Evolutionary conservation across 2,113 vertebrate genomes (phyloP), one percentile per base, ranked within the genome.

Genomic region (Talpa occidentalis): DNA sequence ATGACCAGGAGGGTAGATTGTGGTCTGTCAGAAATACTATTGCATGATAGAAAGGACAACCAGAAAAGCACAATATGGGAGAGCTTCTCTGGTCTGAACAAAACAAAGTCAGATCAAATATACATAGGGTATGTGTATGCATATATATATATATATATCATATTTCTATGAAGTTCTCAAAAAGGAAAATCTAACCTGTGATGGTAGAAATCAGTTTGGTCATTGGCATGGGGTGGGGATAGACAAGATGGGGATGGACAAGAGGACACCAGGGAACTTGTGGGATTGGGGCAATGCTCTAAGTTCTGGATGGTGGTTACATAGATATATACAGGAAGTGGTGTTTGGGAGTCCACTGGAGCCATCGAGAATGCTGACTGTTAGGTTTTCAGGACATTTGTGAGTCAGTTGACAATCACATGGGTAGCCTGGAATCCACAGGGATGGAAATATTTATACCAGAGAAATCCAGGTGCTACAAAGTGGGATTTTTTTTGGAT

Each of bases 261-360:
- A 49, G 42, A 35, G 17, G 24, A 21, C 79, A 22, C 10, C 24
- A 44, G 32, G 49, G 22, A 78, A n/a, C 26, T 24, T 17, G 49
- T 14, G 24, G 37, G n/a, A 11, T 30, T 21, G 64, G 16, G 19
- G 10, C 17, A 42, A 30, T 9, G 5, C 26, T 32, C 47, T 72
- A 26, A 52, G 26, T 24, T 40, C 56, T n/a, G 21, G n/a, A 44
- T 28, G 8, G 14, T 14, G 19, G 59, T 11, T 22, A 10, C 73
- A 40, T 16, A 30, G 30, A 3, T 32, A 28, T 4, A 5, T 11
- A 49, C 2, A 37, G 26, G 21, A 22, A 69, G 3, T 0, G 5
- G 30, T 3, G 0, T 35, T 0, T 42, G 4, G 6, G 32, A 37
- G 47, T 10, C 44, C 2, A 3, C n/a, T 1, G 8, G 47, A 26